Percentiles rank a stretch among this genome's conserved stretches.
phyloP scores from a whole-genome alignment of 2,113 vertebrate genomes.

The Turdus rufiventris region DNA sequence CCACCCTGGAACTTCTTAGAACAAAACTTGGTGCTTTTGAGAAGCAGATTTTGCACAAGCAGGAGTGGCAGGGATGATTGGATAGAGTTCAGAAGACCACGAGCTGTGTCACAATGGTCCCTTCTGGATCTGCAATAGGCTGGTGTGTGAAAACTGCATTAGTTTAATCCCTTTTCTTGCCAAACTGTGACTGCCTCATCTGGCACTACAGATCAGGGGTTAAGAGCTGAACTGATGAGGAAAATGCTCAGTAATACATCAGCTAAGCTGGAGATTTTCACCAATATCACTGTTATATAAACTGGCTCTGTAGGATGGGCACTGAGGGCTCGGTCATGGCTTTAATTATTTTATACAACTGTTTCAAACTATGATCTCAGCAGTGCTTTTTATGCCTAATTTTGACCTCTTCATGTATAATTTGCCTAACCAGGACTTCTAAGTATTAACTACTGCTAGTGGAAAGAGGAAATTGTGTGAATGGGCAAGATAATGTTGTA shows the following conservation, averaged over 20 bases:
- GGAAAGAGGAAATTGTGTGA: not conserved
- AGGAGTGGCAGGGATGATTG: accelerated
- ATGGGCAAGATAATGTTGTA: not conserved
- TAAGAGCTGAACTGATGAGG: not conserved
- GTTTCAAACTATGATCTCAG: not conserved
- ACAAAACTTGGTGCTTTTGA: not conserved
- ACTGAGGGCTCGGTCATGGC: not conserved
- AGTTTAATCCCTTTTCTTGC: not conserved
- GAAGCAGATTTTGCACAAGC: not conserved
- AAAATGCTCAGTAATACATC: not conserved
- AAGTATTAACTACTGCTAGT: not conserved
- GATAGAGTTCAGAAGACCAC: not conserved
- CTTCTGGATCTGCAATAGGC: not conserved
- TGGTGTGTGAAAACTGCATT: not conserved
- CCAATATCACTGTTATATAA: not conserved
- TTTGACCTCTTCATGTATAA: not conserved
- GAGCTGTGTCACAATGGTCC: not conserved
- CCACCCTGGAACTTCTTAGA: not conserved
- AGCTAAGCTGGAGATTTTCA: not conserved
- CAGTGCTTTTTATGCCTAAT: not conserved
- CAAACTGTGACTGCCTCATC: not conserved
- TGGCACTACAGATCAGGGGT: not conserved
- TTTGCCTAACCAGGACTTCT: not conserved
- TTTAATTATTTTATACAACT: conserved; percentile 3
- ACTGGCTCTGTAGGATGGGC: not conserved